phyloP scores from a whole-genome alignment of 2,113 vertebrate genomes.

The Carollia perspicillata region DNA sequence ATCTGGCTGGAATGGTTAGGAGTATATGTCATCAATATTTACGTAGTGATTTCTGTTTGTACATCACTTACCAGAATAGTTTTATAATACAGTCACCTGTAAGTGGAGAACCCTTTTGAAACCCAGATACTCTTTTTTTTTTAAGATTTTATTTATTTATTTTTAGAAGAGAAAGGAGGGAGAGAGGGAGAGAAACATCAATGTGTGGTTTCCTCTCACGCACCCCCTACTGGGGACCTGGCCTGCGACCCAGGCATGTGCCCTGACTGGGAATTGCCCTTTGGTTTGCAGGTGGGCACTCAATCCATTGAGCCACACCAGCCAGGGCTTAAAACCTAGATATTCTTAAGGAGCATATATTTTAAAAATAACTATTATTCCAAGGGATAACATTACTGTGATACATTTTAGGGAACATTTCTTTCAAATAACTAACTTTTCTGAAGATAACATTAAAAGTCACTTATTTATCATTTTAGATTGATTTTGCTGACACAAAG shows the following conservation, averaged over 20 bases:
- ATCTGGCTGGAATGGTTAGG: neutral
- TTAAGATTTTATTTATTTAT: neutral
- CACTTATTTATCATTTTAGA: constrained; percentile 78
- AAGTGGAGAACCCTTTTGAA: neutral
- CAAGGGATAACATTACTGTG: neutral
- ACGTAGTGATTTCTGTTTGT: neutral
- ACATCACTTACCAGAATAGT: neutral
- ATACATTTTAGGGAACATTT: neutral
- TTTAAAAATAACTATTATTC: neutral
- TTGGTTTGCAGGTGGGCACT: too few species aligned
- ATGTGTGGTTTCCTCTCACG: too few species aligned
- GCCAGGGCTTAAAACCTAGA: neutral
- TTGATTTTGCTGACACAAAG: constrained; percentile 85
- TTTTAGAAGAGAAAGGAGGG: too few species aligned
- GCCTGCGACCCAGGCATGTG: too few species aligned
- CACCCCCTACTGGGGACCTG: too few species aligned
- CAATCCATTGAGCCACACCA: too few species aligned
- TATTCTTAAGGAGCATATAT: neutral
- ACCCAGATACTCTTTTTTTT: neutral
- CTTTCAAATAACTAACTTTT: constrained; percentile 17
- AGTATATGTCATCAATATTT: neutral
- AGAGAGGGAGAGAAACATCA: too few species aligned
- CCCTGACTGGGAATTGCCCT: too few species aligned
- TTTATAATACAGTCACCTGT: neutral
- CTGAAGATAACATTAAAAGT: constrained; percentile 31